Conservation (phyloP, 2,113 vertebrate species). For the Hippocampus comes region DNA sequence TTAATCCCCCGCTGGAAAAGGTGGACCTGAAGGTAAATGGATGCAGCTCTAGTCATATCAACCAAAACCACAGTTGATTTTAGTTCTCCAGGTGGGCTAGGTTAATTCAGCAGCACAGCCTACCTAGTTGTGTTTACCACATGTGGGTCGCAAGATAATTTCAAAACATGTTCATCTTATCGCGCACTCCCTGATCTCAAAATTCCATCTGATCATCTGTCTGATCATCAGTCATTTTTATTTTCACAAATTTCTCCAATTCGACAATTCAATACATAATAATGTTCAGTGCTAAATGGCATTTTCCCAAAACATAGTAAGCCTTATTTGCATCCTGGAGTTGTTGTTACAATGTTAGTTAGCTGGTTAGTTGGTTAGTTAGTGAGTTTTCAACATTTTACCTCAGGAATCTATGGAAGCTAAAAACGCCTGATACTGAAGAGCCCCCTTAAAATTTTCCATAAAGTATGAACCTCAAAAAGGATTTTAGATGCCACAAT, state of each 20-base stretch:
- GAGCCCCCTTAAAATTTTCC: neutral
- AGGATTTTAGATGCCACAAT: neutral
- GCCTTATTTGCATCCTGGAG: neutral
- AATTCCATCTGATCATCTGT: neutral
- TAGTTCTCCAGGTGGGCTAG: slow-evolving; percentile 2
- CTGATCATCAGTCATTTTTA: neutral
- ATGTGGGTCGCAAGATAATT: neutral
- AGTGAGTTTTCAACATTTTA: neutral
- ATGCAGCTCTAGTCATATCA: slow-evolving; percentile 19
- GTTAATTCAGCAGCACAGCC: neutral
- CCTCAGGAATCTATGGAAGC: neutral
- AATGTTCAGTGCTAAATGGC: neutral
- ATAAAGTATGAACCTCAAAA: neutral
- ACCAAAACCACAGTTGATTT: slow-evolving; percentile 2
- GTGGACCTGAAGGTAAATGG: slow-evolving; percentile 49
- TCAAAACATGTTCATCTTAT: neutral
- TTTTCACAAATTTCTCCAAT: neutral
- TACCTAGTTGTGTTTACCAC: neutral
- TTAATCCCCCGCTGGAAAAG: slow-evolving; percentile 38
- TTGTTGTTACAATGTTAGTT: neutral
- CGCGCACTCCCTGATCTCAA: neutral
- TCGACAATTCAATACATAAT: neutral
- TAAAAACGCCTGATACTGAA: neutral
- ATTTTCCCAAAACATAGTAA: neutral
- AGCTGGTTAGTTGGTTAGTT: too few species aligned